Percentiles rank a stretch among this genome's conserved stretches.
Conservation (phyloP, 2,113 vertebrate genomes). For the Spea bombifrons region DNA sequence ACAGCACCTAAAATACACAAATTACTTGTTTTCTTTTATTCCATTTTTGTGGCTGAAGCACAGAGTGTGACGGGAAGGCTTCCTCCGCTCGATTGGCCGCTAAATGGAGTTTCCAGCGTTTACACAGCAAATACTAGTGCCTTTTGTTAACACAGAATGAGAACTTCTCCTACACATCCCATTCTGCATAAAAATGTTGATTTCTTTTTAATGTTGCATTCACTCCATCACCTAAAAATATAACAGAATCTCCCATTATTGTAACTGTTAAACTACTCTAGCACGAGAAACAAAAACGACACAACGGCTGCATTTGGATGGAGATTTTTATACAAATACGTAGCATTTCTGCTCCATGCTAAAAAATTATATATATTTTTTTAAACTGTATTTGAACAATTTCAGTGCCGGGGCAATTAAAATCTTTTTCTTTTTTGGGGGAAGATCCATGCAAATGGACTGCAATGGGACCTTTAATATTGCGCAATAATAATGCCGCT, state of each 20-base stretch:
- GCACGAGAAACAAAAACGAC: neutral
- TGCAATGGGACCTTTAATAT: slow-evolving; percentile 6
- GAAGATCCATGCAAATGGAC: neutral
- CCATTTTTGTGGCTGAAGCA: neutral
- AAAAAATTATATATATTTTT: no score
- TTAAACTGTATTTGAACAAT: no score
- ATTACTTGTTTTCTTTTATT: no score
- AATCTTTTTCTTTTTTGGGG: neutral
- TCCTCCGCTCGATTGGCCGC: neutral
- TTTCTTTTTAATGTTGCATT: slow-evolving; percentile 6
- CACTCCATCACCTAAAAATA: neutral
- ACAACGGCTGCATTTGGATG: no score
- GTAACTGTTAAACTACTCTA: slow-evolving; percentile 6
- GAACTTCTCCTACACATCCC: neutral
- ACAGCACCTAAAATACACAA: no score
- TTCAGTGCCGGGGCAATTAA: neutral
- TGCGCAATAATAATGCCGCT: slow-evolving; percentile 8
- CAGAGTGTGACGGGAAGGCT: neutral
- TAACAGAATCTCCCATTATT: neutral
- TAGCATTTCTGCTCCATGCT: no score
- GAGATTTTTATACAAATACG: no score
- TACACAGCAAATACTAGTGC: neutral
- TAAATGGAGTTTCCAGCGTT: neutral
- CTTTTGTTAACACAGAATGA: slow-evolving; percentile 1
- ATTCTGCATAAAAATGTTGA: slow-evolving; percentile 1